Conservation (phyloP, 2,113 vertebrate genomes). For the Origma solitaria region DNA sequence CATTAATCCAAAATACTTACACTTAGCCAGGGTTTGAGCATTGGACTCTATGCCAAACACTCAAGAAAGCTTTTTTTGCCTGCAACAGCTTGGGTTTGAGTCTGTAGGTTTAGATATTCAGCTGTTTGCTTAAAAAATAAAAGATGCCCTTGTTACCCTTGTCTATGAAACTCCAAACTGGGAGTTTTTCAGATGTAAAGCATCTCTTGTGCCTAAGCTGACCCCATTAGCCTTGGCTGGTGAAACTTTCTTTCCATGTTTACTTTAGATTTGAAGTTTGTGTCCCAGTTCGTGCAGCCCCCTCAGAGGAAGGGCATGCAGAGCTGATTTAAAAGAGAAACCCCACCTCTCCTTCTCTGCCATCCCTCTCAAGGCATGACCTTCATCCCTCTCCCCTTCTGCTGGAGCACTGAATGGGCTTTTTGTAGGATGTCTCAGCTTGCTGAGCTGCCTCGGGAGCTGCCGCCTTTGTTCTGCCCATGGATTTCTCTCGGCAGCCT, state of each 20-base stretch:
- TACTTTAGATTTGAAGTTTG: not conserved
- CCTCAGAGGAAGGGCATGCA: not conserved
- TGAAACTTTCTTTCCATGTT: not conserved
- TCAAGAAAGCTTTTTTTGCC: not conserved
- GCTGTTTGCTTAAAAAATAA: not conserved
- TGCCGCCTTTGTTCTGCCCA: not conserved
- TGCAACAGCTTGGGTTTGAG: not conserved
- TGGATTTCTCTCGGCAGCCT: not conserved
- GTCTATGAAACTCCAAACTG: not conserved
- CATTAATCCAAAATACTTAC: not conserved
- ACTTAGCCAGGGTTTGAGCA: not conserved
- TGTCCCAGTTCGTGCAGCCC: not conserved
- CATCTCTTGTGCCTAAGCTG: not conserved
- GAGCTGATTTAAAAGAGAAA: not conserved
- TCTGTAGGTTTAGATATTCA: not conserved
- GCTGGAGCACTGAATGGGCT: accelerated
- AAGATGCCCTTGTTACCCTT: not conserved
- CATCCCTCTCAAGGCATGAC: not conserved
- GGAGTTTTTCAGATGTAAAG: not conserved
- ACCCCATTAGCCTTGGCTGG: not conserved
- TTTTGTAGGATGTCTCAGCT: not conserved
- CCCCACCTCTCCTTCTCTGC: not conserved
- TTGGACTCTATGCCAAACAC: not conserved
- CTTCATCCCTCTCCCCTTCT: not conserved
- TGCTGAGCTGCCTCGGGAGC: not conserved